These are phyloP conservation scores for Platyrinchus mystaceus DNA, from an alignment of 2,797 vertebrate genomes.

Conservation along the genomic window DNA sequence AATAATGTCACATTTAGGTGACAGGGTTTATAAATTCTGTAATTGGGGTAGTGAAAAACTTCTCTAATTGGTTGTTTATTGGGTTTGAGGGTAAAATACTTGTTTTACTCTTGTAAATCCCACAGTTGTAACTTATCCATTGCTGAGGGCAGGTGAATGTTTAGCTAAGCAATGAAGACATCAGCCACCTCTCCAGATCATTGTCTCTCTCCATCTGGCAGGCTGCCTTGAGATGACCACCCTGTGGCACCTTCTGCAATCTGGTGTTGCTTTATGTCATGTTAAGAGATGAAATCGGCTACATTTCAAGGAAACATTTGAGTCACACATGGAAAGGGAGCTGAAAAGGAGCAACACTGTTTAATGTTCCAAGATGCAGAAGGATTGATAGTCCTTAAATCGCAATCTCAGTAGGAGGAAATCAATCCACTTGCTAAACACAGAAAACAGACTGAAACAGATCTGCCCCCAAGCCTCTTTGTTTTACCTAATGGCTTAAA, in stretches of 20 bases:
- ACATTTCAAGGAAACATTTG: neutral
- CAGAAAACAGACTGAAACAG: neutral
- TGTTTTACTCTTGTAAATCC: neutral
- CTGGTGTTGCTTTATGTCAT: conserved; percentile 5
- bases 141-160: neutral
- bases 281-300: neutral
- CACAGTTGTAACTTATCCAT: neutral
- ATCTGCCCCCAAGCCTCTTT: neutral
- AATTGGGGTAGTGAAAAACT: neutral
- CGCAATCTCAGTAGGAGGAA: neutral
- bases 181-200: neutral
- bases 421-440: neutral
- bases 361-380: neutral
- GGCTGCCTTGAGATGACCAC: neutral
- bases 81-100: neutral
- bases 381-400: neutral
- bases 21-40: neutral
- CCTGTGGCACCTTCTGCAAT: neutral
- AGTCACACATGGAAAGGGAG: neutral
- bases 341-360: neutral
- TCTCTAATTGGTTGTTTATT: neutral
- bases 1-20: neutral
- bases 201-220: neutral
- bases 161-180: neutral
- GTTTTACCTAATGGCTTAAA: neutral